phyloP scores from a whole-genome alignment of 2,113 vertebrate genomes.

The Chiloscyllium plagiosum region DNA sequence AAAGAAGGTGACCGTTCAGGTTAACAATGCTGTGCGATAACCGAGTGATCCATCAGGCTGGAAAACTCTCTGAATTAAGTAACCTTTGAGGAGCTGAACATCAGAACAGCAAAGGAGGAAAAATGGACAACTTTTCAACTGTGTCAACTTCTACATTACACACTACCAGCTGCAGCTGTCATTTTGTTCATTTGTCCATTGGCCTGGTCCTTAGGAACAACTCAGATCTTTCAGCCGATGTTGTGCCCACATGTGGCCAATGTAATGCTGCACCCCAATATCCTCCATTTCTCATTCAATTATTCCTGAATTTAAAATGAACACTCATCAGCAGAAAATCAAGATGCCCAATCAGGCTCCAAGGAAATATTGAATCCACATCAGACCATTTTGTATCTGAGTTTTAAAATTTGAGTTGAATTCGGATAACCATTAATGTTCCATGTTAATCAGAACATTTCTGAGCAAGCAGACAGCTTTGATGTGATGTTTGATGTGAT shows the following conservation, averaged over 20 bases:
- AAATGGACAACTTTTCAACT: no score
- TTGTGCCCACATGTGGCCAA: neutral
- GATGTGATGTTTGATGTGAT: neutral
- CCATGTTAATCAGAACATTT: neutral
- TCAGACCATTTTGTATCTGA: neutral
- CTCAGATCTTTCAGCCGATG: neutral
- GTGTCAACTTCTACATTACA: no score
- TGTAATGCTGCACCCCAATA: neutral
- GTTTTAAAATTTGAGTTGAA: neutral
- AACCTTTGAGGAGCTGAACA: no score
- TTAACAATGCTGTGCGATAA: no score
- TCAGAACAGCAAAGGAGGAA: no score
- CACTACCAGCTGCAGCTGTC: no score
- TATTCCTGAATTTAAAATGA: neutral
- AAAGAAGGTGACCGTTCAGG: no score
- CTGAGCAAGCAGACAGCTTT: neutral
- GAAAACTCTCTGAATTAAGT: no score
- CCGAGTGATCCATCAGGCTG: no score
- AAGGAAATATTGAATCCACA: neutral
- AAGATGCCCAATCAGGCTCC: neutral
- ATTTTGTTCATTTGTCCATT: no score
- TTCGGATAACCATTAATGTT: neutral
- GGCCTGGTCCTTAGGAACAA: neutral
- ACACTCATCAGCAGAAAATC: neutral
- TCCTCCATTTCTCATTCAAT: neutral